Evolutionary conservation across 1,140 invertebrate species (phyloP), one percentile per base, ranked within the genome.

Genomic region (Mizuhopecten yessoensis): DNA sequence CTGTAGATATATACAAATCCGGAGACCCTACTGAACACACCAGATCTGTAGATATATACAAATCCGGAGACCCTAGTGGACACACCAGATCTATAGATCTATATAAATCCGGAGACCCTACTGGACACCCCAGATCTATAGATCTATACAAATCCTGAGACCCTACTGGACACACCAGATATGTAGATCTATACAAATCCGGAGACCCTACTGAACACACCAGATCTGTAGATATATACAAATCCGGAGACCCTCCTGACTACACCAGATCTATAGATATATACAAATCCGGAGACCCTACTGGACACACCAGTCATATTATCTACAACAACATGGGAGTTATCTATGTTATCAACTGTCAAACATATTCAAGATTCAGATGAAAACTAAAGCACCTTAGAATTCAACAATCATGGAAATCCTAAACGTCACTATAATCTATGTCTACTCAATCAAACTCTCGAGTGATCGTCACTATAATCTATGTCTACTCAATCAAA

Each of bases 151-250:
- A 9, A 49, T 9, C 20, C 29, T 5, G 36, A 29, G n/a, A 75
- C n/a, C 29, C n/a, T n/a, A n/a, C n/a, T 75, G 57, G 29, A 75
- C 57, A 75, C 57, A 39, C 36, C 57, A 75, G n/a, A 75, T 75
- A 0, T 75, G 5, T 0, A 75, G n/a, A 29, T 75, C n/a, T 29
- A 75, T 75, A 9, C 11, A 75, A 9, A 49, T 9, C 20, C 29
- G 36, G 36, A 29, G n/a, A 75, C n/a, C 29, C n/a, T n/a, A n/a
- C n/a, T 75, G 57, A 75, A 75, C 57, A 75, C 57, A 39, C 36
- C 57, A 75, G n/a, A 75, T 75, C 5, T 75, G 5, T 0, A 75
- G n/a, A 29, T 75, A 75, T 29, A 75, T 75, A 9, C 11, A 75
- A 9, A 49, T 9, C 20, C 29, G 36, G 36, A 29, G n/a, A 75